phyloP scores from a whole-genome alignment of 2,888 invertebrate genomes.

The Elmis aenea region DNA sequence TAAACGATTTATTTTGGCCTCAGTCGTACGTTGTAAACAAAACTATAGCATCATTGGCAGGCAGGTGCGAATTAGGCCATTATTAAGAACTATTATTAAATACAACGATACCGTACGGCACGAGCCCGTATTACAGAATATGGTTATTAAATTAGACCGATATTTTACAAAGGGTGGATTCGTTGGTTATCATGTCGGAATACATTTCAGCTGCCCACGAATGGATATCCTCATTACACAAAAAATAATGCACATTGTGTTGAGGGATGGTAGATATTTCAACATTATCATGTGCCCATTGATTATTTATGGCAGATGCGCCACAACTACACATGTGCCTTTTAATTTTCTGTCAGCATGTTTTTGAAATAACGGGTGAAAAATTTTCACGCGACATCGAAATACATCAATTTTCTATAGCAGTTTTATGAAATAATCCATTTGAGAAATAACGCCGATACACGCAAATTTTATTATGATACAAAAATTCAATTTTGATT shows the following conservation, averaged over 20 bases:
- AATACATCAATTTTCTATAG: too few species aligned
- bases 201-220: constrained; percentile 12
- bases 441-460: too few species aligned
- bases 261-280: constrained; percentile 11
- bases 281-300: constrained; percentile 11
- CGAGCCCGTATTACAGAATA: constrained; percentile 14
- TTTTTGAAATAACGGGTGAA: too few species aligned
- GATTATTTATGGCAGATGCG: constrained; percentile 14
- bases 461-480: too few species aligned
- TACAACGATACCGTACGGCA: constrained; percentile 12
- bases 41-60: constrained; percentile 7
- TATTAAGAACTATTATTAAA: constrained; percentile 1
- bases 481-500: too few species aligned
- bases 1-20: constrained; percentile 11
- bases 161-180: constrained; percentile 15
- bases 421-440: too few species aligned
- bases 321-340: constrained; percentile 10
- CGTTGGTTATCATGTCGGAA: constrained; percentile 6
- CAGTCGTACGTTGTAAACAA: constrained; percentile 4
- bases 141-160: constrained; percentile 22
- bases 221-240: constrained; percentile 7
- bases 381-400: too few species aligned
- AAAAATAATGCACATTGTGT: constrained; percentile 11
- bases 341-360: too few species aligned
- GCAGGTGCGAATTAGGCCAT: constrained; percentile 14